A percentile compares a stretch with the other conserved stretches of the same genome.
These are phyloP conservation scores for Odontomachus brunneus DNA, from an alignment of 1,140 invertebrate species.

Conservation along the genomic window DNA sequence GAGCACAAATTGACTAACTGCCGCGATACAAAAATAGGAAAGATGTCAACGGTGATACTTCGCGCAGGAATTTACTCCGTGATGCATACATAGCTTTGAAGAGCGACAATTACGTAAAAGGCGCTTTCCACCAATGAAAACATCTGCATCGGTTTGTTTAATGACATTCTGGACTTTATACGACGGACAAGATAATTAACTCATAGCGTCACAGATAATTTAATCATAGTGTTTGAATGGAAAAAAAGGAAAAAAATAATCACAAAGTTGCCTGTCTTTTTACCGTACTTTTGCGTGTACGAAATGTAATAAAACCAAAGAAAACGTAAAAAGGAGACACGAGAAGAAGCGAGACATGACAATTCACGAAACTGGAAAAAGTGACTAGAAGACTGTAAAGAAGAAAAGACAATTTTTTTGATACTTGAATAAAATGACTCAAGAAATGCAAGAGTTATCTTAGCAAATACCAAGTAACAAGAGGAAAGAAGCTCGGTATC, in stretches of 20 bases:
- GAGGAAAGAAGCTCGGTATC: neutral
- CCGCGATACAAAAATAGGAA: slow-evolving; percentile 22
- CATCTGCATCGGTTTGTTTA: neutral
- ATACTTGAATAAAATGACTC: neutral
- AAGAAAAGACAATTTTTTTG: neutral
- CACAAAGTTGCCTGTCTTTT: too few species aligned
- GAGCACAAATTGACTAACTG: slow-evolving; percentile 48
- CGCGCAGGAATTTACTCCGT: slow-evolving; percentile 50
- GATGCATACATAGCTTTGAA: too few species aligned
- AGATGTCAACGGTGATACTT: slow-evolving; percentile 38
- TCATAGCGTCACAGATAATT: too few species aligned
- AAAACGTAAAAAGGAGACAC: neutral
- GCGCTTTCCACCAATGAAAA: too few species aligned
- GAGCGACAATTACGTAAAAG: too few species aligned
- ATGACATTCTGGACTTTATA: neutral
- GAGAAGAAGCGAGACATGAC: neutral
- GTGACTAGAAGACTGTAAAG: neutral
- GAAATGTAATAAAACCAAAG: neutral
- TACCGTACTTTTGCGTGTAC: too few species aligned
- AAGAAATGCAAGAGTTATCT: neutral
- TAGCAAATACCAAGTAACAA: neutral
- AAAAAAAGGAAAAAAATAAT: too few species aligned
- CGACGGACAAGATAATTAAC: too few species aligned
- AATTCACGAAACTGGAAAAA: neutral
- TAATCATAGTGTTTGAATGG: too few species aligned